A percentile compares a stretch with the other conserved stretches of the same genome.
Conservation (phyloP, 2,113 vertebrate species). For the Alaudala cheleensis region DNA sequence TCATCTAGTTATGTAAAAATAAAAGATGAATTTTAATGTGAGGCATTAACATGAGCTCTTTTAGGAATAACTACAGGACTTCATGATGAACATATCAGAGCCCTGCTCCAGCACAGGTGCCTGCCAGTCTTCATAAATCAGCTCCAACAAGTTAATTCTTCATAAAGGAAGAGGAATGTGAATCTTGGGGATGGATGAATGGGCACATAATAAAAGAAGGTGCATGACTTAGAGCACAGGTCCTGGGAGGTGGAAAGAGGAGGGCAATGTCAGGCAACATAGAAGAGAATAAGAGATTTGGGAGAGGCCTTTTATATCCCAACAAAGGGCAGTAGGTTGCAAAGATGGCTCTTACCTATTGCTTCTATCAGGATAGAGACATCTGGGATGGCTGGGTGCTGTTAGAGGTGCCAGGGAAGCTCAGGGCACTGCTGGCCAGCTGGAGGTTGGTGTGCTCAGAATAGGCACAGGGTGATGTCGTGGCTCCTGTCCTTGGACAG, state of each 20-base stretch:
- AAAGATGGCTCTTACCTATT: not conserved
- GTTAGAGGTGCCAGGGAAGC: not conserved
- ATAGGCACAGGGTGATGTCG: fast-evolving
- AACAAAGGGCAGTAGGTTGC: fast-evolving
- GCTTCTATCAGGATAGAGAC: fast-evolving
- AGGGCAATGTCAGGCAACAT: fast-evolving
- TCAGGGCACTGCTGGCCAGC: no score
- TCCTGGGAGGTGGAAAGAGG: not conserved
- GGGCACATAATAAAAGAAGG: not conserved
- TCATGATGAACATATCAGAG: constrained; percentile 48
- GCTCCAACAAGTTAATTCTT: constrained; percentile 68
- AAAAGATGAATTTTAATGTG: constrained; percentile 68
- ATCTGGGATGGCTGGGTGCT: fast-evolving
- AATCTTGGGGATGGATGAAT: not conserved
- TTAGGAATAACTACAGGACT: constrained; percentile 69
- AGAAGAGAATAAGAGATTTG: not conserved
- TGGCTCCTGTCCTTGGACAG: not conserved
- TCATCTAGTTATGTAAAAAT: constrained; percentile 38
- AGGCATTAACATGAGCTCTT: constrained; percentile 66
- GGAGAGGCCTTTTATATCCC: not conserved
- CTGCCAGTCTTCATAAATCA: constrained; percentile 72
- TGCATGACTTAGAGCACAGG: not conserved
- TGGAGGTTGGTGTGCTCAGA: no score
- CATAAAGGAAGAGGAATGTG: constrained; percentile 51
- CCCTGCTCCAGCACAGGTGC: constrained; percentile 22